A percentile compares a stretch with the other conserved stretches of the same genome.
Evolutionary conservation across 1,140 invertebrate genomes (phyloP).

Genomic region (Drosophila albomicans): DNA sequence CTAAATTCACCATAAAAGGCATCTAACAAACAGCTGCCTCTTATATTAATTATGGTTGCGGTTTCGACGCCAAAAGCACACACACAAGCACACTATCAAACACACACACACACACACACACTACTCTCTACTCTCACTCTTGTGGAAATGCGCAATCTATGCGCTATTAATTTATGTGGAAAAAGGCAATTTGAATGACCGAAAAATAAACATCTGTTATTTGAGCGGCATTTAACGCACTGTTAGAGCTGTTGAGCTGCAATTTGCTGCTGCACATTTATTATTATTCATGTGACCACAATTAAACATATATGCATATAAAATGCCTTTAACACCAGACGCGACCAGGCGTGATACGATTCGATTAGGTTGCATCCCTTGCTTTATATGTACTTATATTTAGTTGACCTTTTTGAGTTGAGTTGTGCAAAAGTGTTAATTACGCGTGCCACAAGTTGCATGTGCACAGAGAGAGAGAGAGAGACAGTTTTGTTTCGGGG

Average conservation of each 20-base stretch:
- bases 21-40: slow-evolving; percentile 14
- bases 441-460: slow-evolving; percentile 23
- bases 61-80: slow-evolving; percentile 24
- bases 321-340: neutral
- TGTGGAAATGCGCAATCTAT: neutral
- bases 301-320: slow-evolving; percentile 13
- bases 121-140: slow-evolving; percentile 2
- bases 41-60: slow-evolving; percentile 44
- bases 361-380: slow-evolving; percentile 2
- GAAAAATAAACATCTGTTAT: slow-evolving; percentile 19
- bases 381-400: slow-evolving; percentile 3
- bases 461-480: neutral
- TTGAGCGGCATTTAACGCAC: slow-evolving; percentile 7
- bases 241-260: slow-evolving; percentile 2
- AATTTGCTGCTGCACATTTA: slow-evolving; percentile 24
- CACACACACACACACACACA: neutral
- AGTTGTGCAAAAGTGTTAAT: slow-evolving; percentile 5
- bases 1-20: slow-evolving; percentile 20
- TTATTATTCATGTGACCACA: slow-evolving; percentile 20
- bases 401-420: slow-evolving; percentile 32
- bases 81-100: neutral
- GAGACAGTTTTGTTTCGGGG: neutral
- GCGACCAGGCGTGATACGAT: neutral
- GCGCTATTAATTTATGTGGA: slow-evolving; percentile 23
- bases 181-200: slow-evolving; percentile 17